Conservation (phyloP, 2,888 invertebrate species). For the Scaptomyza flava region DNA sequence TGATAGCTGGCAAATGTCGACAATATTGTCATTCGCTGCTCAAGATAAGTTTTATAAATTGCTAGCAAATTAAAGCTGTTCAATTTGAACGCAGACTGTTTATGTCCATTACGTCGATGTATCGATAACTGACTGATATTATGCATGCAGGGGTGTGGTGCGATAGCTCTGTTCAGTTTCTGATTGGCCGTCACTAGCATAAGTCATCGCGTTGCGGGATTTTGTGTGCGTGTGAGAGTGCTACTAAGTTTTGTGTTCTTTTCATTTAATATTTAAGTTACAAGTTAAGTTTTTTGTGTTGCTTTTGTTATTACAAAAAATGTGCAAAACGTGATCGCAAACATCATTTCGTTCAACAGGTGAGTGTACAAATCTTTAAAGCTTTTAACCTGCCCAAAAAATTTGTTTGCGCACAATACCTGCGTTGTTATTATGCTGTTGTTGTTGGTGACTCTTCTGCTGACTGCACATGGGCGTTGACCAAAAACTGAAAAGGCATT, state of each 20-base stretch:
- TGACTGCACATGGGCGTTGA: constrained; percentile 79
- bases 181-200: constrained; percentile 49
- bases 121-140: background rate
- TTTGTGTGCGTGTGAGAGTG: constrained; percentile 53
- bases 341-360: constrained; percentile 36
- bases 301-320: constrained; percentile 64
- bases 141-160: constrained; percentile 52
- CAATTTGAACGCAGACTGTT: too few relatives aligned
- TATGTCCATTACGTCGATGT: constrained; percentile 17
- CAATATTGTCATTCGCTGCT: too few relatives aligned
- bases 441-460: constrained; percentile 44
- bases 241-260: constrained; percentile 57
- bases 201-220: constrained; percentile 73
- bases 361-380: constrained; percentile 33
- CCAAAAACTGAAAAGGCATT: constrained; percentile 57
- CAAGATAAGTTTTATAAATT: too few relatives aligned
- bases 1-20: too few relatives aligned
- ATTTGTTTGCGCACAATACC: constrained; percentile 65
- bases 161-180: constrained; percentile 47
- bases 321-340: constrained; percentile 43
- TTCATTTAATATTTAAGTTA: constrained; percentile 68
- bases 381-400: constrained; percentile 69
- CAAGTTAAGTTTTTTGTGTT: constrained; percentile 58
- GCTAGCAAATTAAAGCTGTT: too few relatives aligned
- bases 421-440: constrained; percentile 71